These are phyloP conservation scores for Ptiloglossa arizonensis DNA, from an alignment of 1,140 invertebrate species.

Conservation along the genomic window DNA sequence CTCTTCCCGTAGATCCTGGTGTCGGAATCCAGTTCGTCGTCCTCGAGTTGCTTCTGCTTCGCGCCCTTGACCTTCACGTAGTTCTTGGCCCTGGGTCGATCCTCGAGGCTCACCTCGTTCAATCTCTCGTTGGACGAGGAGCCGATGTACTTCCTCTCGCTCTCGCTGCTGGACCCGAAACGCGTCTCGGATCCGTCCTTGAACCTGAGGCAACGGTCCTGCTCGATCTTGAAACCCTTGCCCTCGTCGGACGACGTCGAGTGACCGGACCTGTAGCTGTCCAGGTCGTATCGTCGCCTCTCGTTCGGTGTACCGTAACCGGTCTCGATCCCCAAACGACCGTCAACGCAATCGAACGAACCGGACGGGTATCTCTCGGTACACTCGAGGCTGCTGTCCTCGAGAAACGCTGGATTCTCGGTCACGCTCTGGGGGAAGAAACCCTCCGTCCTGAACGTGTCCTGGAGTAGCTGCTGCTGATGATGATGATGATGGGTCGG, in stretches of 20 bases:
- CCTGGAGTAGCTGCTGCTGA: slow-evolving; percentile 47
- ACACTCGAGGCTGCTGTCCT: slow-evolving; percentile 70
- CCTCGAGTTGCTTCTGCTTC: slow-evolving; percentile 76
- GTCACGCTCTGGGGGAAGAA: slow-evolving; percentile 77
- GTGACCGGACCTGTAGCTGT: slow-evolving; percentile 64
- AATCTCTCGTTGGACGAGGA: slow-evolving; percentile 71
- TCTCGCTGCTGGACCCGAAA: slow-evolving; percentile 75
- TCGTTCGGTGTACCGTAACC: slow-evolving; percentile 59
- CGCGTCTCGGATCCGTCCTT: slow-evolving; percentile 67
- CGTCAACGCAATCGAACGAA: slow-evolving; percentile 75
- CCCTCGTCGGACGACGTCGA: slow-evolving; percentile 74
- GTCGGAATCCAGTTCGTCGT: slow-evolving; percentile 75
- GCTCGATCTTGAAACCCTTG: slow-evolving; percentile 66
- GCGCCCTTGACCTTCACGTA: slow-evolving; percentile 72
- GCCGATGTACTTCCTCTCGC: slow-evolving; percentile 70
- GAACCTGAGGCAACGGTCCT: slow-evolving; percentile 53
- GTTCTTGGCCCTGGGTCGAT: slow-evolving; percentile 65
- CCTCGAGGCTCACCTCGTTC: slow-evolving; percentile 66
- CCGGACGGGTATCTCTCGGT: slow-evolving; percentile 66
- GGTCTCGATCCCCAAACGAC: slow-evolving; percentile 57
- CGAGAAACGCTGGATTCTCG: slow-evolving; percentile 60
- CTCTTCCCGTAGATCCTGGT: slow-evolving; percentile 79
- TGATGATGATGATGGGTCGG: slow-evolving; percentile 20
- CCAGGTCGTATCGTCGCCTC: slow-evolving; percentile 56
- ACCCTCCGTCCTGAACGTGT: slow-evolving; percentile 67